Base-by-base conservation (phyloP, 2,797 vertebrate species). In the Enteromius afrohamiltoni region DNA sequence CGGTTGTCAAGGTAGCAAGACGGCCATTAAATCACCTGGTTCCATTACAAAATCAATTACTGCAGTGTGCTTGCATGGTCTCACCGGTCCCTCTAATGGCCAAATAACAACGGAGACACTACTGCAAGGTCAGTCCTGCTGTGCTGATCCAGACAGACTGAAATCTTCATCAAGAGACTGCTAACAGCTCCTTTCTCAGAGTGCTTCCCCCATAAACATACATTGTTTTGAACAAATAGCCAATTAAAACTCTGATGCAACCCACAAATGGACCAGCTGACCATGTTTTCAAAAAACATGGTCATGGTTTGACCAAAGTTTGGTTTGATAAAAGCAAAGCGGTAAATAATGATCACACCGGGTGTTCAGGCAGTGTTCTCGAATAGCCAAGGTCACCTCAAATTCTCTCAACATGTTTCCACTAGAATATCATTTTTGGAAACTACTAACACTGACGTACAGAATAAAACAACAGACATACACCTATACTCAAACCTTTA, bases 31-130 rank as follows among this genome's bases (percentile, higher is more conserved):
- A 97, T 97, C 95, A 96, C 93, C 95, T 95, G 94, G 93, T 95
- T 95, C 95, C 95, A 96, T 98, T 97, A 97, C 94, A 97, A 95
- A 97, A 98, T 98, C 97, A 98, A 98, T 98, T 96, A 96, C 94
- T 92, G 95, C 88, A 91, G 94, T 88, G 93, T 92, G 94, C 94
- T 96, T 93, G 92, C 91, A 93, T 92, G 91, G 93, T 91, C 93
- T 93, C 89, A 92, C 92, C 91, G 67, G 92, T 74, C 92, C 91
- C 92, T 91, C 91, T 90, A 95, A 95, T 94, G 92, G 93, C 91
- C 92, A 95, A 95, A 96, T 91, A 84, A 93, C 94, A 96, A 91
- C 88, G 88, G 92, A 93, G 91, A 93, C 83, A 88, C 91, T 91
- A 88, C 90, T 88, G 93, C 93, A 94, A 94, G 94, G 95, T 95